Evolutionary conservation across 2,797 vertebrate species (phyloP), one percentile per base, ranked within the genome.

Genomic region (Pristis pectinata): DNA sequence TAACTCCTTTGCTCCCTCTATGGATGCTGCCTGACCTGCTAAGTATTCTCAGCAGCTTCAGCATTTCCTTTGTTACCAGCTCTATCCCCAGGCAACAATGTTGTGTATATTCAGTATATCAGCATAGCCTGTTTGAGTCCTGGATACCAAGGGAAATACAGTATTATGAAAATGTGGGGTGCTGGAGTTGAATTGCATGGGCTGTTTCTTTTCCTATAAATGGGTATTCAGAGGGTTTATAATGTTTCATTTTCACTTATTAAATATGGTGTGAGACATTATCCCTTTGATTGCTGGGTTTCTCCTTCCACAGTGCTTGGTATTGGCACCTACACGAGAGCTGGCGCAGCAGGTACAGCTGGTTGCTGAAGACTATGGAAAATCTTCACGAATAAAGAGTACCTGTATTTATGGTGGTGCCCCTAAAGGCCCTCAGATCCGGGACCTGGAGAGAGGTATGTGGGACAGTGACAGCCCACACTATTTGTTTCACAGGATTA

Each of bases 291-390:
- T 27, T 41, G 61, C 15, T 93, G 92, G 41, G 24, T 49, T 93
- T 93, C 44, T 30, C 70, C 27, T 56, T 94, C 72, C 5, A 22
- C 95, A 99, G 99, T 99, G 98, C 96, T 97, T 99, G 95, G 99
- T 99, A 93, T 96, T 99, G 91, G 99, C 99, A 93, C 99, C 99
- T 27, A 99, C 99, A 34, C 98, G 99, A 97, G 99, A 99, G 96
- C 96, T 99, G 96, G 99, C 99, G 59, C 99, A 99, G 97, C 99
- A 99, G 95, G 99, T 99, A 11, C 99, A 99, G 95, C 98, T 99
- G 95, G 99, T 99, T 24, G 98, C 99, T 34, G 98, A 97, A 94
- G 99, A 99, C 41, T 99, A 99, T 37, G 99, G 99, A 93, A 99
- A 99, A 94, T 98, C 98, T 89, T 99, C 99, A 44, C 98, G 98